A percentile compares a stretch with the other conserved stretches of the same genome.
These are phyloP conservation scores for Isurus oxyrinchus DNA, from an alignment of 2,113 vertebrate species.

Conservation along the genomic window DNA sequence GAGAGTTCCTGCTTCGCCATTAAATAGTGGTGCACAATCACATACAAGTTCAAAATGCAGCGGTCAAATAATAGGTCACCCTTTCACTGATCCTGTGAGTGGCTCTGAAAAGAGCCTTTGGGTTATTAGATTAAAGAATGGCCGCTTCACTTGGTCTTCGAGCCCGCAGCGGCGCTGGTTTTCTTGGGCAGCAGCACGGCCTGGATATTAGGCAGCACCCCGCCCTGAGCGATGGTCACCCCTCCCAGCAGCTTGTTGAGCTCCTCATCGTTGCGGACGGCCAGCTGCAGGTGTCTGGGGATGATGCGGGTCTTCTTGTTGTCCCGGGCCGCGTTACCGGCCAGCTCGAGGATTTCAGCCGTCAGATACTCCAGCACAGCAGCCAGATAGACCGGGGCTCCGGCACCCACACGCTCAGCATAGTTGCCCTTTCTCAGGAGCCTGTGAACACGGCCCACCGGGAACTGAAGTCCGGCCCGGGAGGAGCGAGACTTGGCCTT, in stretches of 20 bases:
- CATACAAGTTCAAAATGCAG: too few relatives aligned
- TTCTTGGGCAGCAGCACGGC: conserved; percentile 19
- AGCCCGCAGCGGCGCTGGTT: neutral
- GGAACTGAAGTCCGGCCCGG: conserved; percentile 54
- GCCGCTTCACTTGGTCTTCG: too few relatives aligned
- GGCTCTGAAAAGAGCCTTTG: too few relatives aligned
- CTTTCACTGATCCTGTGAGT: too few relatives aligned
- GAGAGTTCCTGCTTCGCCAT: too few relatives aligned
- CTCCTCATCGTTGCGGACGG: conserved; percentile 30
- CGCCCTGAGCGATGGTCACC: conserved; percentile 26
- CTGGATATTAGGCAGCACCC: conserved; percentile 26
- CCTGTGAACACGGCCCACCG: conserved; percentile 57
- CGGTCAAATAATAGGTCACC: too few relatives aligned
- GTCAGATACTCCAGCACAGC: neutral
- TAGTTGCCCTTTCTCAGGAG: conserved; percentile 45
- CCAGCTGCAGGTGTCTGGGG: conserved; percentile 26
- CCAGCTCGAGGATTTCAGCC: neutral
- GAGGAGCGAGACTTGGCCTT: conserved; percentile 57
- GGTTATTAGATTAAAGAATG: too few relatives aligned
- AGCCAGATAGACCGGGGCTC: neutral
- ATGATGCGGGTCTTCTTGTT: conserved; percentile 32
- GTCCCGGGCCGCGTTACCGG: conserved; percentile 2
- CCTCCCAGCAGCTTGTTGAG: conserved; percentile 21
- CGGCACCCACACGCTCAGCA: neutral
- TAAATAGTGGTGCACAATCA: too few relatives aligned